Conservation (phyloP, 2,113 vertebrate species). For the Chloroceryle aenea region DNA sequence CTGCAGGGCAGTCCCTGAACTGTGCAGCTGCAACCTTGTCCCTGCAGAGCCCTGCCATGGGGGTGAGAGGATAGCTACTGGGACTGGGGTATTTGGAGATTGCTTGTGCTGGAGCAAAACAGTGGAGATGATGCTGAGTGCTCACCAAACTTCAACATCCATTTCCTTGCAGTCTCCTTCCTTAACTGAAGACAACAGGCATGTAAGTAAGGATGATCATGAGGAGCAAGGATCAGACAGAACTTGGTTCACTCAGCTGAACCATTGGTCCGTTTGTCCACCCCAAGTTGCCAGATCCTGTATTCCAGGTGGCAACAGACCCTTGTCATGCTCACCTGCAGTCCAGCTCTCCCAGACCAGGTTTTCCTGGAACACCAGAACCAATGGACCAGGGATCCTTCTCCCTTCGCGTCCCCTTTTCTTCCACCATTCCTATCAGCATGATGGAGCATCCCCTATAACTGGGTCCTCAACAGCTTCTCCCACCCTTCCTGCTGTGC, state of each 20-base stretch:
- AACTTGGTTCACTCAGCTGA: not conserved
- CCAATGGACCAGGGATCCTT: not conserved
- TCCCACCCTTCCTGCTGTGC: not conserved
- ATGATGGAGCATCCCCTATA: not conserved
- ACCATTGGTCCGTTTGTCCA: accelerated
- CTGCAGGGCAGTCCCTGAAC: not conserved
- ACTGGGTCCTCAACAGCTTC: not conserved
- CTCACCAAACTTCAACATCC: not conserved
- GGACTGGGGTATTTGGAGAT: not conserved
- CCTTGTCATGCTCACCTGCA: accelerated
- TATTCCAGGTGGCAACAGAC: not conserved
- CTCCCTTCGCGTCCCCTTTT: not conserved
- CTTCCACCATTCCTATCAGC: not conserved
- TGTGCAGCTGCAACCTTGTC: not conserved
- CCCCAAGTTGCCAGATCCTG: not conserved
- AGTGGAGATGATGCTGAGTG: not conserved
- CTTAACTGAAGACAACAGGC: not conserved
- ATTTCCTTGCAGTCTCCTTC: not conserved
- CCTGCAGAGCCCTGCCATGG: not conserved
- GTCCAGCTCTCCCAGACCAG: not conserved
- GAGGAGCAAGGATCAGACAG: not conserved
- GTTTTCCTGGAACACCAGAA: not conserved
- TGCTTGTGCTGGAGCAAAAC: not conserved
- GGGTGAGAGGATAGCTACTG: not conserved
- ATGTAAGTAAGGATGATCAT: not conserved